Conservation (phyloP, 2,113 vertebrate species). For the Macrotus californicus region DNA sequence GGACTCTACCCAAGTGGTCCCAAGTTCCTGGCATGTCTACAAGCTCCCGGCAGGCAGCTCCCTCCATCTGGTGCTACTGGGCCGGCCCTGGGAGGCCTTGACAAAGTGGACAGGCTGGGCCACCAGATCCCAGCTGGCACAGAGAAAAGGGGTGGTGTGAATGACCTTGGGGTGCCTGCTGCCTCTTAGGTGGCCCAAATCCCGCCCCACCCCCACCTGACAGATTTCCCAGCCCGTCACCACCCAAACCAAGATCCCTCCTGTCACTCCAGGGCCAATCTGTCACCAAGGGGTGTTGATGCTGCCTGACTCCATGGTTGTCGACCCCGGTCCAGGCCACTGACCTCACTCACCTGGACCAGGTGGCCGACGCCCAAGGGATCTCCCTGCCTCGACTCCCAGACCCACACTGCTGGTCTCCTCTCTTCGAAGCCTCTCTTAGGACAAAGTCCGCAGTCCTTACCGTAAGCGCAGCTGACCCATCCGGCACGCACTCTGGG, state of each 20-base stretch:
- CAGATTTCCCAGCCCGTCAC: too few relatives aligned
- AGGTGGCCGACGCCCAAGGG: accelerated
- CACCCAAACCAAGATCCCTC: not conserved
- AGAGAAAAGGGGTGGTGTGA: not conserved
- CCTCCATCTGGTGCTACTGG: accelerated
- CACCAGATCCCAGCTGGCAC: accelerated
- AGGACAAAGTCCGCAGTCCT: not conserved
- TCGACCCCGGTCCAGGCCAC: not conserved
- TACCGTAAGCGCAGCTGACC: accelerated
- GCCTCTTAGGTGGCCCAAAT: not conserved
- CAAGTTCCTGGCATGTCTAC: accelerated
- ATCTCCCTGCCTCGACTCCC: not conserved
- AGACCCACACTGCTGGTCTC: not conserved
- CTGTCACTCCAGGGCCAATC: accelerated
- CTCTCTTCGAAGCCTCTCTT: not conserved
- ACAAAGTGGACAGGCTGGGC: accelerated
- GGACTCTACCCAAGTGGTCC: accelerated
- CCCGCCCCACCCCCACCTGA: too few relatives aligned
- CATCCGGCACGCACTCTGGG: accelerated
- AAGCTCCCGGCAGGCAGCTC: not conserved
- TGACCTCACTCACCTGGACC: not conserved
- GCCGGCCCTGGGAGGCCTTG: not conserved
- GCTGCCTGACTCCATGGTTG: accelerated
- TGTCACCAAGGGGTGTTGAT: not conserved
- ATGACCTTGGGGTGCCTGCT: not conserved